Base-by-base conservation (phyloP, 2,888 invertebrate genomes). In the Tinea semifulvella region DNA sequence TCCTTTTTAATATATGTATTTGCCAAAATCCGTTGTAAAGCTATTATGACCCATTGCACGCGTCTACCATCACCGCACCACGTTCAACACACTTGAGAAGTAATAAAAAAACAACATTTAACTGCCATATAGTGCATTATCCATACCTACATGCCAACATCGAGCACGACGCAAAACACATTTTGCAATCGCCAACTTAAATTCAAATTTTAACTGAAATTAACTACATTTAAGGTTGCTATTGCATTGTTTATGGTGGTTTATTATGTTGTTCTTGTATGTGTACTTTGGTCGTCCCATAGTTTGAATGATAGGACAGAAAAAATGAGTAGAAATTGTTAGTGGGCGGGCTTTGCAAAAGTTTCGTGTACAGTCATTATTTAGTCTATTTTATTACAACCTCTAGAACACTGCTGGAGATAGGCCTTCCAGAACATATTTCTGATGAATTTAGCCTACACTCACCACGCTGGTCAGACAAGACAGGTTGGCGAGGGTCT, bases 71-170 rank as follows among this genome's bases (percentile, higher is more conserved):
- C n/a, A n/a, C n/a, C n/a, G n/a, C 20, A 31, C 14, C 43, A 43
- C 43, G 43, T 19, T 43, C 31, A 31, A 38, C 45, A 44, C 45
- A 31, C 47, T 42, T 39, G 28, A 22, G 38, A 42, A 42, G 42
- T 45, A 47, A 47, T 45, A 47, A 47, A 47, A 46, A 45, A 38
- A 42, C 45, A 45, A 47, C 45, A 42, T 47, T 47, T 45, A 45
- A 42, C 42, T 45, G 47, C 42, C 47, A 43, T 39, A 47, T 45
- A 40, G 26, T 43, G 47, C 44, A 38, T n/a, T n/a, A n/a, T 44
- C 25, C 47, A 43, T 44, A 31, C 46, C 39, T 44, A 46, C 43
- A 46, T 39, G 22, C 39, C 25, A 19, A 43, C 26, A 40, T 26
- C 11, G 20, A 19, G 10, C 19, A n/a, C 19, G 19, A 18, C 20